Evolutionary conservation across 2,888 invertebrate genomes (phyloP).

Genomic region (Pristionchus fissidentatus): DNA sequence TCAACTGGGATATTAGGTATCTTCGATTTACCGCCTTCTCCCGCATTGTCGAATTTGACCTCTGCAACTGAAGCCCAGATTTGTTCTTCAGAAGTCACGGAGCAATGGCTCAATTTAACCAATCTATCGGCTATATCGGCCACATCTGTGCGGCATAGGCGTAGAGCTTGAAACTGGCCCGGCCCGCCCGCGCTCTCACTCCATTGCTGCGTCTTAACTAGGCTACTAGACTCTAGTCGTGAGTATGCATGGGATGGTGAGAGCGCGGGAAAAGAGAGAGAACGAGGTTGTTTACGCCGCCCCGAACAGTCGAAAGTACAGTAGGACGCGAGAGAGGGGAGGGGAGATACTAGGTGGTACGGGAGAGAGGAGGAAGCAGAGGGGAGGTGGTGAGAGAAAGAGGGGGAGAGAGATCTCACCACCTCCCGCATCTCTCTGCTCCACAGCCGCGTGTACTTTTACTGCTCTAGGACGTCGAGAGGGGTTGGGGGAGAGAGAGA

Average conservation of each 20-base stretch:
- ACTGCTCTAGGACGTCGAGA: not conserved
- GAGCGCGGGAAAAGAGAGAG: constrained; percentile 20
- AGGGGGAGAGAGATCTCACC: not conserved
- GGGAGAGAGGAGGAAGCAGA: not conserved
- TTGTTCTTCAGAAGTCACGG: no score
- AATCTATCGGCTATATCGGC: no score
- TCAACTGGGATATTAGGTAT: no score
- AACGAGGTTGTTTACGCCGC: not conserved
- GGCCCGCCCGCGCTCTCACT: not conserved
- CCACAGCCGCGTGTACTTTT: constrained; percentile 20
- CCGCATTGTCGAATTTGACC: no score
- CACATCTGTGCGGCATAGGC: no score
- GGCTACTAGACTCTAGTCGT: no score
- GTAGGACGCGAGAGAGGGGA: not conserved
- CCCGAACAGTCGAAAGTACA: not conserved
- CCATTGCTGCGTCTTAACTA: not conserved
- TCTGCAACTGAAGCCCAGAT: no score
- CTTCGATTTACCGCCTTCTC: no score
- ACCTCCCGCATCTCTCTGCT: no score
- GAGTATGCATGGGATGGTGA: not conserved
- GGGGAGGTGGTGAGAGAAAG: constrained; percentile 12
- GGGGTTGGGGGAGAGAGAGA: not conserved
- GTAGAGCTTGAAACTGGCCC: not conserved
- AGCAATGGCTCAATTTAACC: no score
- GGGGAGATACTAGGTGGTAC: not conserved